phyloP scores from a whole-genome alignment of 2,888 invertebrate species.

The Platycnemis pennipes region DNA sequence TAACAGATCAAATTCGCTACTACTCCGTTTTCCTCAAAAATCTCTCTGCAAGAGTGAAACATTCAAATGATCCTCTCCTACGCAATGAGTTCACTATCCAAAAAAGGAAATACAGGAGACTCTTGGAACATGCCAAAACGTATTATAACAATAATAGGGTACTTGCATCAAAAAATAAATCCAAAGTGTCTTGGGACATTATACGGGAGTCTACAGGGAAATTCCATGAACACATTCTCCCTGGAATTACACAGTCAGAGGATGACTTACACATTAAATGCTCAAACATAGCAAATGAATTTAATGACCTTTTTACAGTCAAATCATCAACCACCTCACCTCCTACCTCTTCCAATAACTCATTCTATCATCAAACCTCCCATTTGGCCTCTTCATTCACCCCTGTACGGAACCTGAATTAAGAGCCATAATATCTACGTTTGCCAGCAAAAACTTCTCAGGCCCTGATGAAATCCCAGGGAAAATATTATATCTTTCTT shows the following conservation, averaged over 20 bases:
- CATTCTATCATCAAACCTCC: background rate
- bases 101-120: background rate
- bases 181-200: too few species aligned
- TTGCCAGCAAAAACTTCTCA: too few species aligned
- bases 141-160: background rate
- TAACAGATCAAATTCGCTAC: too few species aligned
- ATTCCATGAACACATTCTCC: too few species aligned
- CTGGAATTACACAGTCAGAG: background rate
- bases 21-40: too few species aligned
- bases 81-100: background rate
- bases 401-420: too few species aligned
- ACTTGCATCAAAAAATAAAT: too few species aligned
- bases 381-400: background rate
- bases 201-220: too few species aligned
- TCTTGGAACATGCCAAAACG: background rate
- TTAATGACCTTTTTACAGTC: background rate
- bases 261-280: conserved; percentile 1
- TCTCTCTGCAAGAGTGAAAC: background rate
- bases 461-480: too few species aligned
- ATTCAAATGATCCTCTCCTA: background rate
- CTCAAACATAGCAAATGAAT: background rate
- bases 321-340: background rate
- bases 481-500: too few species aligned
- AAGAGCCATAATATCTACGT: too few species aligned
- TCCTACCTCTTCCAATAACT: background rate